phyloP scores from a whole-genome alignment of 1,140 invertebrate species.

The Pachyrhynchus sulphureomaculatus region DNA sequence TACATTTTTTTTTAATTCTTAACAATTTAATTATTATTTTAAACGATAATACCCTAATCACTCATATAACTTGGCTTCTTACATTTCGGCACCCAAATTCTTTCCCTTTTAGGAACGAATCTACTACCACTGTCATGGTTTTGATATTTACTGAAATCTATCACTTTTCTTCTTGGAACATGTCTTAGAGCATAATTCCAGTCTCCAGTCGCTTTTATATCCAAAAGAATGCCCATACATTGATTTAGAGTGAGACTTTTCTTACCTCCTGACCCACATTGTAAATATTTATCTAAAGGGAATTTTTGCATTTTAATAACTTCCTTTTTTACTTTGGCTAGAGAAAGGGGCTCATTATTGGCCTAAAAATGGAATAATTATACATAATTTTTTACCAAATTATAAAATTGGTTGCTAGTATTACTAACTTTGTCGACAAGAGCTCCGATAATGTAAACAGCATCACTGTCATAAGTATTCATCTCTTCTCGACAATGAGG shows the following conservation, averaged over 20 bases:
- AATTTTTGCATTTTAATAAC: conserved; percentile 74
- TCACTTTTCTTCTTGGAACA: conserved; percentile 72
- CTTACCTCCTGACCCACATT: conserved; percentile 69
- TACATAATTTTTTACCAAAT: too few relatives aligned
- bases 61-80: background rate
- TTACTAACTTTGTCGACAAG: conserved; percentile 85
- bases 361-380: too few relatives aligned
- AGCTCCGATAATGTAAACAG: conserved; percentile 84
- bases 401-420: too few relatives aligned
- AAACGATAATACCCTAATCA: too few relatives aligned
- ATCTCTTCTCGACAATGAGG: conserved; percentile 75
- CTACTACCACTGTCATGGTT: background rate
- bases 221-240: conserved; percentile 70
- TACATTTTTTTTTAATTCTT: too few relatives aligned
- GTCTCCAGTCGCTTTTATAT: conserved; percentile 63
- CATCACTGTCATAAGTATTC: conserved; percentile 68
- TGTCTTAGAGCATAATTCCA: conserved; percentile 70
- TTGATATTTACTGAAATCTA: conserved; percentile 42
- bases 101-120: background rate
- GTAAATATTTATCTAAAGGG: conserved; percentile 74
- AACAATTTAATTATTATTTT: too few relatives aligned
- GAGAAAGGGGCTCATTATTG: conserved; percentile 69
- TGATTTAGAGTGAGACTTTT: conserved; percentile 84
- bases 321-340: conserved; percentile 85
- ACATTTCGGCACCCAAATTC: background rate